These are phyloP conservation scores for Escarpia spicata DNA, from an alignment of 2,888 invertebrate genomes.

Conservation along the genomic window DNA sequence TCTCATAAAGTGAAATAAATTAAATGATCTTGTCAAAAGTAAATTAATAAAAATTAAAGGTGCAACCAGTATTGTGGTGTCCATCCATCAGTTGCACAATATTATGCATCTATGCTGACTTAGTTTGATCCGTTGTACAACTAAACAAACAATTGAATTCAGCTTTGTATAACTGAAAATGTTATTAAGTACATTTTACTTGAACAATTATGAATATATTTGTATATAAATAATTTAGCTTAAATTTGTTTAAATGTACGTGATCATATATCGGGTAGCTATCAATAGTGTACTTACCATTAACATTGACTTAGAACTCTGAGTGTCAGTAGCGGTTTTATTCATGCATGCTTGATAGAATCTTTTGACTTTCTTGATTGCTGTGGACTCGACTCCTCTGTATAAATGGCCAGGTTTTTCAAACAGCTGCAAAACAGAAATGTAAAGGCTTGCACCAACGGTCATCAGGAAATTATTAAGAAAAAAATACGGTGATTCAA, in stretches of 20 bases:
- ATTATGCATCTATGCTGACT: background rate
- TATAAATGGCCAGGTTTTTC: constrained; percentile 36
- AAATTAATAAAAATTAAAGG: background rate
- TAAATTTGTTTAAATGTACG: background rate
- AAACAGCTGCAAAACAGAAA: constrained; percentile 39
- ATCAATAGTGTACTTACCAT: constrained; percentile 41
- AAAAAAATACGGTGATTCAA: no score
- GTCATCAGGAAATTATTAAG: background rate
- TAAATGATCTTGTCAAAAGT: background rate
- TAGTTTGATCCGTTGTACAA: background rate
- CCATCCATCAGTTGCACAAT: background rate
- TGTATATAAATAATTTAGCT: background rate
- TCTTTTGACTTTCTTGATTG: constrained; percentile 47
- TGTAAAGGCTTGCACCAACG: background rate
- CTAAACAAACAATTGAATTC: background rate
- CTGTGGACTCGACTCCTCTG: constrained; percentile 45
- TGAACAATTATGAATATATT: background rate
- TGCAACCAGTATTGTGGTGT: background rate
- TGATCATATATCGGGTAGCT: background rate
- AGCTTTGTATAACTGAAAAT: background rate
- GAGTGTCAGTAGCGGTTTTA: constrained; percentile 40
- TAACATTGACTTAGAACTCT: constrained; percentile 41
- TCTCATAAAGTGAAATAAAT: background rate
- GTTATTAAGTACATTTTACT: background rate
- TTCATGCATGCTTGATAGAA: constrained; percentile 51